Conservation (phyloP, 2,888 invertebrate genomes). For the Eledone cirrhosa region DNA sequence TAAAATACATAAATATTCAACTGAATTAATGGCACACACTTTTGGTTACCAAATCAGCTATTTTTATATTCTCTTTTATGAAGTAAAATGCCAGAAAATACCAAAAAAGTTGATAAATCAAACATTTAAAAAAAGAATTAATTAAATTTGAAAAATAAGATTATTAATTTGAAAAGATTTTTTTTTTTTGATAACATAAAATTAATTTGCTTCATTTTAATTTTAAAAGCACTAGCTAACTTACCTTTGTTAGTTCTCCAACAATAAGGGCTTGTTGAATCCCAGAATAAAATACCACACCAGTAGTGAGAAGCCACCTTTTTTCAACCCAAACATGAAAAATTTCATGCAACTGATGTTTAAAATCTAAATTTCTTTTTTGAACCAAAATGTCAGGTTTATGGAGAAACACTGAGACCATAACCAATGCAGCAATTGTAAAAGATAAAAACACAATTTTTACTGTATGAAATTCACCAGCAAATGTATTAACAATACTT, state of each 20-base stretch:
- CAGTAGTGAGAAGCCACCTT: constrained; percentile 44
- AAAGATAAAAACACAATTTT: constrained; percentile 54
- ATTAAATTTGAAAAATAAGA: no score
- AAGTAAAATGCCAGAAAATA: no score
- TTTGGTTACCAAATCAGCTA: no score
- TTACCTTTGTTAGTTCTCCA: constrained; percentile 56
- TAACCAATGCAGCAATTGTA: constrained; percentile 51
- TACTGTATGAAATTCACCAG: constrained; percentile 29
- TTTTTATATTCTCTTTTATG: no score
- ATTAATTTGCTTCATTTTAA: no score
- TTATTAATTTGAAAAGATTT: no score
- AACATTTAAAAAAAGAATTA: no score
- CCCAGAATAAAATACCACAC: constrained; percentile 53
- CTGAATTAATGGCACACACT: no score
- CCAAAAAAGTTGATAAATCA: no score
- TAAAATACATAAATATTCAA: no score
- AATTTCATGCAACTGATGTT: constrained; percentile 47
- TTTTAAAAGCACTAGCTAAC: not conserved
- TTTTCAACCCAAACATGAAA: constrained; percentile 45
- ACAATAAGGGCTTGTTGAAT: constrained; percentile 58
- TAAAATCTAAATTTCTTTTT: constrained; percentile 43
- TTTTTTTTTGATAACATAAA: no score
- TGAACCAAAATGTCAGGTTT: constrained; percentile 56
- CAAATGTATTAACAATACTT: not conserved
- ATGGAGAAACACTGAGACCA: constrained; percentile 53